These are phyloP conservation scores for Pipistrellus pygmaeus DNA, from an alignment of 2,797 vertebrate genomes.

Conservation along the genomic window DNA sequence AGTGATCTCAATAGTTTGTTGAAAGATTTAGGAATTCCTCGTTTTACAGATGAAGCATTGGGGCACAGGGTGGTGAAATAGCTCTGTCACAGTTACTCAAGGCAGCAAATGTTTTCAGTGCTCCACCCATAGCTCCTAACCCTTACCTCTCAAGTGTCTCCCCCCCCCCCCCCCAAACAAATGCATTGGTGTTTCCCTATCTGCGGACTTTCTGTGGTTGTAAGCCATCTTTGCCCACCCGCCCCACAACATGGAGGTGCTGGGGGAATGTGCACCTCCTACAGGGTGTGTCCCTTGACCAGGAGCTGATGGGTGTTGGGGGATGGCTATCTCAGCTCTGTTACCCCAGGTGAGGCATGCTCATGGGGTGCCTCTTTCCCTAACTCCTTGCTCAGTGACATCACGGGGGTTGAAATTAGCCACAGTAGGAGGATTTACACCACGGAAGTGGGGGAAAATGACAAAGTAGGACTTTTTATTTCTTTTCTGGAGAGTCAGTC, in stretches of 20 bases:
- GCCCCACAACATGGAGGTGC: neutral
- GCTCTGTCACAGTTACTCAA: neutral
- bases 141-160: neutral
- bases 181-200: neutral
- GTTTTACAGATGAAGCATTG: neutral
- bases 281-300: fast-evolving
- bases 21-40: neutral
- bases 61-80: neutral
- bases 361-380: neutral
- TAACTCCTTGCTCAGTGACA: neutral
- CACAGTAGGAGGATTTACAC: fast-evolving
- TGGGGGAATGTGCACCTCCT: fast-evolving
- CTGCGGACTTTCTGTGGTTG: neutral
- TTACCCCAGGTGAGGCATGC: neutral
- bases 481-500: neutral
- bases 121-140: neutral
- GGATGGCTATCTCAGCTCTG: no score
- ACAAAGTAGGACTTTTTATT: neutral
- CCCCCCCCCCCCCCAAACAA: neutral
- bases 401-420: neutral
- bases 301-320: neutral
- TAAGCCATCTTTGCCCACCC: neutral
- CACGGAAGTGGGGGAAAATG: neutral
- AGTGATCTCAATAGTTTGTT: neutral
- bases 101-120: neutral